Evolutionary conservation across 1,140 invertebrate species (phyloP), one percentile per base, ranked within the genome.

Genomic region (Mycetomoellerius zeteki): DNA sequence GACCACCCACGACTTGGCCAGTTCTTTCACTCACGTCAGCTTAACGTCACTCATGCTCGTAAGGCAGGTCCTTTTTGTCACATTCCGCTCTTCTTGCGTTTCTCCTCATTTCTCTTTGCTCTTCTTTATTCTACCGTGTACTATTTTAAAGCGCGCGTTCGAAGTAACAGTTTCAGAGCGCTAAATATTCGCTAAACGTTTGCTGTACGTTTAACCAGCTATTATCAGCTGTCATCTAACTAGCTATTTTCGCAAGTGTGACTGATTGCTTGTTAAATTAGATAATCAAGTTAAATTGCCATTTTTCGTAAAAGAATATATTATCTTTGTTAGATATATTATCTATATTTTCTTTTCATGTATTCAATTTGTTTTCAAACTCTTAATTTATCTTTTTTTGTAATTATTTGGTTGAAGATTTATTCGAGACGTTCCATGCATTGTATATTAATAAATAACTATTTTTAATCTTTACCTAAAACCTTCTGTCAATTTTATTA

Each of bases 41-140:
- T 92, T 91, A 92, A 92, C 86, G 91, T 92, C 90, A 91, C 86
- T 91, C 86, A 80, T 80, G 67, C 64, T 90, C 80, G 69, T 86
- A 75, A 76, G 21, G 73, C 71, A 82, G 80, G 80, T 88, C 85
- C 80, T 84, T 89, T 91, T 88, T 90, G 89, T 90, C 88, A 84
- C 67, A 64, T 72, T 76, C 81, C 12, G 52, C 24, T 82, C 10
- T 43, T 37, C 64, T 69, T 69, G 65, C 65, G 62, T 67, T 50
- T 33, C 27, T 37, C 21, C 30, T 64, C 47, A 71, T 71, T 81
- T 78, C 58, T 47, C 58, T 30, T 16, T 37, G 19, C 33, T 82
- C 43, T 64, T 60, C 52, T 81, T 33, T 30, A 58, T 86, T 14
- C n/a, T 52, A 54, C 12, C 12, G 30, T 71, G 30, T 47, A 54